Evolutionary conservation across 2,797 vertebrate species (phyloP).

Genomic region (Sebastes umbrosus): DNA sequence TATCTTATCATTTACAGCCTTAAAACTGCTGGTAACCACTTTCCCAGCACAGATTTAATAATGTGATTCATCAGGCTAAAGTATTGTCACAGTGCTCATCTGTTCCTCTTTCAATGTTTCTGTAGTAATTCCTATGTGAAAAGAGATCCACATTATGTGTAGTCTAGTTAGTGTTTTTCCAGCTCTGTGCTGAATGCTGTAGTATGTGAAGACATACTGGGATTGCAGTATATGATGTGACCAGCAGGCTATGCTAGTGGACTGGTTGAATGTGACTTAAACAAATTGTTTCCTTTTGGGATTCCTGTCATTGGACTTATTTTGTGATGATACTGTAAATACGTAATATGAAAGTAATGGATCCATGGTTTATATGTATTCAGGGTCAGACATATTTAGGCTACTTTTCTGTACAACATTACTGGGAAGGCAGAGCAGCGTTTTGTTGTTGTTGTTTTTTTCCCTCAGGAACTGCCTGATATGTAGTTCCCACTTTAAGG

Average conservation of each 20-base stretch:
- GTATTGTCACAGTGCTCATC: conserved; percentile 14
- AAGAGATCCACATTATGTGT: conserved; percentile 16
- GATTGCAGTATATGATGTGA: conserved; percentile 59
- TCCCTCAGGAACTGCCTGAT: conserved; percentile 49
- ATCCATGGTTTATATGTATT: conserved; percentile 47
- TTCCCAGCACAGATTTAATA: conserved; percentile 5
- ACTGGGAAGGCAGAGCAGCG: conserved; percentile 26
- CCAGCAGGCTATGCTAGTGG: conserved; percentile 71
- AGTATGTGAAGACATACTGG: conserved; percentile 17
- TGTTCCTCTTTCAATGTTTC: conserved; percentile 42
- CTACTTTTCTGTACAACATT: conserved; percentile 41
- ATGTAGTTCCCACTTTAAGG: conserved; percentile 53
- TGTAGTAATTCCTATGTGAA: conserved; percentile 41
- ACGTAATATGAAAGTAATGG: conserved; percentile 43
- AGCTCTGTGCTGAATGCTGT: conserved; percentile 28
- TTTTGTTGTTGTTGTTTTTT: conserved; percentile 4
- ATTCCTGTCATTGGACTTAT: conserved; percentile 45
- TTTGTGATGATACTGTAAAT: conserved; percentile 55
- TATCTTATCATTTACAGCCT: conserved; percentile 34
- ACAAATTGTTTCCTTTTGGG: conserved; percentile 22
- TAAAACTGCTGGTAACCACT: conserved; percentile 11
- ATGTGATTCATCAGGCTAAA: conserved; percentile 22
- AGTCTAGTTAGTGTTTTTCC: conserved; percentile 9
- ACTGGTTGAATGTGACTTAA: conserved; percentile 69
- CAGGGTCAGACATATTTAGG: conserved; percentile 41